phyloP scores from a whole-genome alignment of 2,113 vertebrate genomes.

The Cromileptes altivelis region DNA sequence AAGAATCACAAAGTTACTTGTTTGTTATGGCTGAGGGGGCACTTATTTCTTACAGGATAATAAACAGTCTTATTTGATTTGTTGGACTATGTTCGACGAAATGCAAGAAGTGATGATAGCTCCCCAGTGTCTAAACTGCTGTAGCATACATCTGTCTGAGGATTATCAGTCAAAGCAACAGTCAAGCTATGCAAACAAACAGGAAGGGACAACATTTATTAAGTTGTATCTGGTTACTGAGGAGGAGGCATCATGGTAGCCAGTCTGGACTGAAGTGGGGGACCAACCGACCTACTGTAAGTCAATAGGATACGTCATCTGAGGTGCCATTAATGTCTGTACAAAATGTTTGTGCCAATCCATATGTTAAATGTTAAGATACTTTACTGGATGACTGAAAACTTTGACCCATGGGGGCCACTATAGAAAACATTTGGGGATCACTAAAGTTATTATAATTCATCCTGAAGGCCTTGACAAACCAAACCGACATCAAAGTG shows the following conservation, averaged over 20 bases:
- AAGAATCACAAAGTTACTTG: conserved; percentile 19
- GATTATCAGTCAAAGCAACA: neutral
- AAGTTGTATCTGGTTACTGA: neutral
- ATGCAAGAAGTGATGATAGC: neutral
- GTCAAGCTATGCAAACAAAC: neutral
- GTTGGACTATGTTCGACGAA: neutral
- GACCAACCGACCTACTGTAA: no score
- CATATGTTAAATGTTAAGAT: neutral
- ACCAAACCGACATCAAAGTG: no score
- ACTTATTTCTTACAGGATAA: conserved; percentile 4
- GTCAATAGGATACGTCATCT: no score
- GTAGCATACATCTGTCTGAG: neutral
- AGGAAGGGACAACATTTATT: neutral
- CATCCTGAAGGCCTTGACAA: no score
- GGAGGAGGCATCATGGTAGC: neutral
- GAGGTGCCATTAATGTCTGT: no score
- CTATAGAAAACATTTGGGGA: neutral
- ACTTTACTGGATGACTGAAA: neutral
- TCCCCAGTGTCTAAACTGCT: neutral
- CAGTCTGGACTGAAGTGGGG: no score
- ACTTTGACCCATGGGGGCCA: neutral
- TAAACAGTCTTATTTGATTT: conserved; percentile 23
- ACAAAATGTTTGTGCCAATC: neutral
- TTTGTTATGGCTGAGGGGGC: conserved; percentile 17
- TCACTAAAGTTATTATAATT: no score